Conservation (phyloP, 2,888 invertebrate species). For the Choreutis nemorana region DNA sequence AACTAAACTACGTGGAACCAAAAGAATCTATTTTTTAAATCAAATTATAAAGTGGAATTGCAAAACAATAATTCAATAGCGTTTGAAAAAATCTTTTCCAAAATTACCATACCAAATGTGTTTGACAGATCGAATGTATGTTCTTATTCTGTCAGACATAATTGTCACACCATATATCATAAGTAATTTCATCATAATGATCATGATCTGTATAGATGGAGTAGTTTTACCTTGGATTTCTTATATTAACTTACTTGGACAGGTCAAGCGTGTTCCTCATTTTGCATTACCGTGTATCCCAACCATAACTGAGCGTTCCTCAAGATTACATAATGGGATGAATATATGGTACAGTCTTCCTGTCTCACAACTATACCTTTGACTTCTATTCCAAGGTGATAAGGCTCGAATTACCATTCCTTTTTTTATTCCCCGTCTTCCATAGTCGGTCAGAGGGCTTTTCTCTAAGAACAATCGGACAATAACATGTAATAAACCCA, state of each 20-base stretch:
- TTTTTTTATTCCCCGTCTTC: too few species aligned
- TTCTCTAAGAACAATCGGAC: constrained; percentile 20
- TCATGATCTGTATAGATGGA: neutral
- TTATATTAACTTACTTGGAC: neutral
- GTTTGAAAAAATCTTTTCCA: too few species aligned
- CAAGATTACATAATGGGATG: constrained; percentile 55
- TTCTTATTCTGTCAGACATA: neutral
- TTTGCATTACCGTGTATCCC: constrained; percentile 16
- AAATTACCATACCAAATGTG: neutral
- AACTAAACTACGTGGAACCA: neutral
- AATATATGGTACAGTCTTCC: constrained; percentile 54
- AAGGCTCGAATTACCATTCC: too few species aligned
- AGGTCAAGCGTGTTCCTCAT: neutral
- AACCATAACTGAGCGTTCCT: constrained; percentile 28
- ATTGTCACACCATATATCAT: neutral
- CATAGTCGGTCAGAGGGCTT: constrained; percentile 50
- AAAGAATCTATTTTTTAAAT: neutral
- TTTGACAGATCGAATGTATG: too few species aligned
- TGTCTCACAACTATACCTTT: too few species aligned
- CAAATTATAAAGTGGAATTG: too few species aligned
- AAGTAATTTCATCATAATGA: neutral
- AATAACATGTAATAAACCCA: constrained; percentile 35
- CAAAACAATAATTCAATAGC: too few species aligned
- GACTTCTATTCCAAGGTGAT: too few species aligned
- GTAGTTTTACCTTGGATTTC: neutral